These are phyloP conservation scores for Craniophora ligustri DNA, from an alignment of 2,888 invertebrate genomes.

Conservation along the genomic window DNA sequence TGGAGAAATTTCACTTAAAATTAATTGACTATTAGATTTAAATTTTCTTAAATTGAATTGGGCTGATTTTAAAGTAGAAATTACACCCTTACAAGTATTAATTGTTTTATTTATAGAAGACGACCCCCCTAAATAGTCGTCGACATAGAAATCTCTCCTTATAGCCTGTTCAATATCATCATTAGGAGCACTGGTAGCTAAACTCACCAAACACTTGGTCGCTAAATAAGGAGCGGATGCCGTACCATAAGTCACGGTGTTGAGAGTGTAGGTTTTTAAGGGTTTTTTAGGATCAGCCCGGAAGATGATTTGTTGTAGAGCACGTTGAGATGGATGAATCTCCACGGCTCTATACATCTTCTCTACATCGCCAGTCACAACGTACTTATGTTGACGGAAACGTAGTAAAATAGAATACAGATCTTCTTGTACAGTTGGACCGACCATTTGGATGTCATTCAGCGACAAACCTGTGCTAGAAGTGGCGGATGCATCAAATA, in stretches of 20 bases:
- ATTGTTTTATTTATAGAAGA: not conserved
- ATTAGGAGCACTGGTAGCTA: slow-evolving; percentile 1
- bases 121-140: slow-evolving; percentile 13
- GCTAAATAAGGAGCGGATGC: slow-evolving; percentile 16
- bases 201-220: not conserved
- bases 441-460: not conserved
- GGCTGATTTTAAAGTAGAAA: slow-evolving; percentile 11
- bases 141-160: slow-evolving; percentile 10
- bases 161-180: not conserved
- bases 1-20: slow-evolving; percentile 18
- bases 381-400: not conserved
- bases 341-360: slow-evolving; percentile 9
- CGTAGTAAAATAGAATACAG: not conserved
- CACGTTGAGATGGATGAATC: slow-evolving; percentile 1
- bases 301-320: slow-evolving; percentile 9
- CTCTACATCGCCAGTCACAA: slow-evolving; percentile 5
- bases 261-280: not conserved
- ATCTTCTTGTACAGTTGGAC: not conserved
- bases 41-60: not conserved
- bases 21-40: not conserved
- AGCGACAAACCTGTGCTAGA: not conserved
- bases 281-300: not conserved
- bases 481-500: not conserved
- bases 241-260: not conserved
- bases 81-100: slow-evolving; percentile 1